Base-by-base conservation (phyloP, 2,797 vertebrate genomes). In the Amniataba percoides region DNA sequence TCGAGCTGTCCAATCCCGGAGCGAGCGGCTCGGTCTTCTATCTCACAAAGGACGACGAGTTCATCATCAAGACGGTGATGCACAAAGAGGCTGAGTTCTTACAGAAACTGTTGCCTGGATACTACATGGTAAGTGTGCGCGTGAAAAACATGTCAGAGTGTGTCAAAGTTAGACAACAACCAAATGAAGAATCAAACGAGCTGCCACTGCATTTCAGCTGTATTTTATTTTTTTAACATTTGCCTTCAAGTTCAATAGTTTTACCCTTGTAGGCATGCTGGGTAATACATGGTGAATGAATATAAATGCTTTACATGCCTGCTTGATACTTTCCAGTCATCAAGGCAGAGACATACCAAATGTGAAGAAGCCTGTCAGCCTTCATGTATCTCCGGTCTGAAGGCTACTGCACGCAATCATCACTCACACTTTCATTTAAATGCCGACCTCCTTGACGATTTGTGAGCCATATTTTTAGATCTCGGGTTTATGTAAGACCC, bases 31-130 rank as follows among this genome's bases (percentile, higher is more conserved):
- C 98, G 0, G 96, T 99, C 67, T 99, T 99, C 94, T 99, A 99
- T 13, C 95, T 99, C 51, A 99, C 97, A 25, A 99, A 95, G 68
- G 98, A 99, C 0, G 98, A 99, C 0, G 98, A 99, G 90, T 99
- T 99, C 92, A 99, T 99, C 94, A 97, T 99, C 88, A 99, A 99
- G 92, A 99, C 98, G 0, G 98, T 99, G 87, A 98, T 99, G 97
- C 98, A 99, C 94, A 99, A 99, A 86, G 98, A 99, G 84, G 98
- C 98, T 0, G 98, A 99, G 81, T 99, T 99, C 90, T 94, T 99
- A 46, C 98, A 99, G 94, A 99, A 99, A 83, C 95, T 99, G 81
- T 96, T 99, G 65, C 98, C 98, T 0, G 98, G 98, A 83, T 99
- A 99, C 95, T 99, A 99, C 89, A 99, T 99, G 98, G 98, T 93